Evolutionary conservation across 2,888 invertebrate genomes (phyloP).

Genomic region (Drosophila paramelanica): DNA sequence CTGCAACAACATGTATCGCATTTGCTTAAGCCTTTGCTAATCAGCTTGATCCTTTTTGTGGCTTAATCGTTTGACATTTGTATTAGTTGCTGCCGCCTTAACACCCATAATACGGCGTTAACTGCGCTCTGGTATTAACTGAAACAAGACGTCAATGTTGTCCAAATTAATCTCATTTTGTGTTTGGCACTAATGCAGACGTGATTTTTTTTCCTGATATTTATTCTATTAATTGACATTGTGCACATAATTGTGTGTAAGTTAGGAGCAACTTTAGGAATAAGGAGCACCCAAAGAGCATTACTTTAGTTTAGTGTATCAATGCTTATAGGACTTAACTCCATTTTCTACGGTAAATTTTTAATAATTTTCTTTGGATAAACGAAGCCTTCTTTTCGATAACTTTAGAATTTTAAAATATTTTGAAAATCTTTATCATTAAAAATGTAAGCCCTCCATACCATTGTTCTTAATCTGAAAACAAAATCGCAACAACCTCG

Average conservation of each 20-base stretch:
- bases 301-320: neutral
- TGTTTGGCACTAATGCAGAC: slow-evolving; percentile 68
- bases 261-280: slow-evolving; percentile 2
- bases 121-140: slow-evolving; percentile 20
- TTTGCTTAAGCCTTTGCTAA: slow-evolving; percentile 76
- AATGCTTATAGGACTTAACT: too few relatives aligned
- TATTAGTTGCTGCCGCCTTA: slow-evolving; percentile 66
- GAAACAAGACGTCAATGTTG: slow-evolving; percentile 57
- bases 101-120: slow-evolving; percentile 37
- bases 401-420: too few relatives aligned
- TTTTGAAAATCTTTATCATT: too few relatives aligned
- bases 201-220: slow-evolving; percentile 52
- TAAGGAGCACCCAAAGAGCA: neutral
- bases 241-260: slow-evolving; percentile 12
- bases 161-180: slow-evolving; percentile 72
- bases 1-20: slow-evolving; percentile 37
- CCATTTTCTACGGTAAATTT: too few relatives aligned
- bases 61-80: slow-evolving; percentile 82
- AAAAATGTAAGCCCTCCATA: too few relatives aligned
- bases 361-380: neutral
- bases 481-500: too few relatives aligned
- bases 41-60: slow-evolving; percentile 80
- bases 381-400: neutral
- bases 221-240: slow-evolving; percentile 70
- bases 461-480: too few relatives aligned